phyloP scores from a whole-genome alignment of 2,888 invertebrate species.

The Parnassius apollo region DNA sequence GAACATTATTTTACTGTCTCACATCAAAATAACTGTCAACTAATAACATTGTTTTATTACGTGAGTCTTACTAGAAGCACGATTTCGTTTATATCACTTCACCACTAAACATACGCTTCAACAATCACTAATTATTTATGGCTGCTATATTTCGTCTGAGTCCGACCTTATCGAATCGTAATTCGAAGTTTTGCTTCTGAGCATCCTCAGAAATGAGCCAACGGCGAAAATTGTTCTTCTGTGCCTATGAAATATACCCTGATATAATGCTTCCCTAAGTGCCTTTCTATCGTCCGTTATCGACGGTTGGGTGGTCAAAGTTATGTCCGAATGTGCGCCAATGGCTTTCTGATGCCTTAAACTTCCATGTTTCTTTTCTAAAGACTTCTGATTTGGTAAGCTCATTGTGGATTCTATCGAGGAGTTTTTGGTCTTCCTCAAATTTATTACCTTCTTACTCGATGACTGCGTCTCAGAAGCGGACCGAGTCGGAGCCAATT shows the following conservation, averaged over 20 bases:
- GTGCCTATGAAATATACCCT: conserved; percentile 89
- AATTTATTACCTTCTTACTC: conserved; percentile 67
- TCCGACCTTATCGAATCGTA: conserved; percentile 87
- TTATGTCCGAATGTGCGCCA: conserved; percentile 81
- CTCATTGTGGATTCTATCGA: conserved; percentile 79
- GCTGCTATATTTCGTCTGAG: conserved; percentile 78
- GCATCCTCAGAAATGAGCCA: conserved; percentile 87
- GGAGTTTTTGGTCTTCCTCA: conserved; percentile 75
- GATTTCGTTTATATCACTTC: conserved; percentile 65
- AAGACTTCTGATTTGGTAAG: conserved; percentile 75
- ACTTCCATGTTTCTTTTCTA: conserved; percentile 78
- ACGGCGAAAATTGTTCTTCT: conserved; percentile 88
- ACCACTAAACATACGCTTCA: conserved; percentile 46
- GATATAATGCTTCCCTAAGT: conserved; percentile 86
- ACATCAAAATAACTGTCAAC: conserved; percentile 41
- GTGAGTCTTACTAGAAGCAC: conserved; percentile 53
- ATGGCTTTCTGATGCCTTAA: conserved; percentile 83
- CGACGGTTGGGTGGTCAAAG: conserved; percentile 71
- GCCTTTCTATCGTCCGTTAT: conserved; percentile 84
- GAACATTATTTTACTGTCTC: conserved; percentile 72
- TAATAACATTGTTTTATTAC: conserved; percentile 48
- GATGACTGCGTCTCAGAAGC: conserved; percentile 73
- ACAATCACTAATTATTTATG: conserved; percentile 38
- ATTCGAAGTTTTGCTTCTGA: conserved; percentile 87
- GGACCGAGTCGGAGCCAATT: conserved; percentile 70